Percentiles rank a stretch among this genome's conserved stretches.
These are phyloP conservation scores for Heteractis magnifica DNA, from an alignment of 92 coral and sea anemone genomes.

Conservation along the genomic window DNA sequence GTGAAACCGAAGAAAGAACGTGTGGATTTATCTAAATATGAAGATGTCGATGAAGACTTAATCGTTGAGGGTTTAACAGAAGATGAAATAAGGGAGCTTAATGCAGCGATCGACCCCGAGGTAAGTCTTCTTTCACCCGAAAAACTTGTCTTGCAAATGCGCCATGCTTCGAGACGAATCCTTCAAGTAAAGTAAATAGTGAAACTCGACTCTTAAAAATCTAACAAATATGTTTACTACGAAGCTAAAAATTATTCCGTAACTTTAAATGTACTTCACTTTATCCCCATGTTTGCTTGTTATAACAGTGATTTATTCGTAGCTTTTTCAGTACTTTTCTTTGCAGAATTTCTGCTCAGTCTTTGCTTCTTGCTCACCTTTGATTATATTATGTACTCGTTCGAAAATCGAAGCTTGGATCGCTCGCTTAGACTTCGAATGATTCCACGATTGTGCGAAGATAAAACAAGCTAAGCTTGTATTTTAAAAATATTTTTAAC, in stretches of 20 bases:
- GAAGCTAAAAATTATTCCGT: neutral
- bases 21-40: constrained; percentile 64
- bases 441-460: neutral
- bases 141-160: neutral
- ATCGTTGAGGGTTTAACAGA: constrained; percentile 81
- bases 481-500: too few species aligned
- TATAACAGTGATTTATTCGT: neutral
- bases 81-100: constrained; percentile 80
- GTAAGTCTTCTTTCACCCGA: constrained; percentile 24
- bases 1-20: constrained; percentile 60
- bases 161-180: neutral
- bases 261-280: neutral
- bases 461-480: too few species aligned
- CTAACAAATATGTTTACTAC: neutral
- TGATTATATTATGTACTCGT: neutral
- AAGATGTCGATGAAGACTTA: constrained; percentile 76
- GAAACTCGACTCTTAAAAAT: neutral
- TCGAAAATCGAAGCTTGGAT: neutral
- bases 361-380: neutral
- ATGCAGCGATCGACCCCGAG: constrained; percentile 94
- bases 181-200: neutral
- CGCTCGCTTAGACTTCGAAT: neutral
- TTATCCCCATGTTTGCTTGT: neutral
- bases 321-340: neutral
- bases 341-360: neutral